A percentile compares a stretch with the other conserved stretches of the same genome.
Evolutionary conservation across 2,888 invertebrate genomes (phyloP).

Genomic region (Deilephila elpenor): DNA sequence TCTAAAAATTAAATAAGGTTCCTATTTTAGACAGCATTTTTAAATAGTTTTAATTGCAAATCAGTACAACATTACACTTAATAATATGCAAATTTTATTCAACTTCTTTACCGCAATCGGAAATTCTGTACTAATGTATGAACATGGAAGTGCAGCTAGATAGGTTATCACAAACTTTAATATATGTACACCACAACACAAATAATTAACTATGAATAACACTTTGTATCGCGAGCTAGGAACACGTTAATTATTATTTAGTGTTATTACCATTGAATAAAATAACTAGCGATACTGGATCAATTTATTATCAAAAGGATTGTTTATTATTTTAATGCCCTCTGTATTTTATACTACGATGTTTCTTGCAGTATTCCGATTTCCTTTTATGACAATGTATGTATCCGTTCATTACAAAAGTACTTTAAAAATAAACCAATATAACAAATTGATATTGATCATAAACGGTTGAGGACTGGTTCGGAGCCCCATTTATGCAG

Average conservation of each 20-base stretch:
- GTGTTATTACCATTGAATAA: background rate
- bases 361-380: background rate
- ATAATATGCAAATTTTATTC: slow-evolving; percentile 3
- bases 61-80: background rate
- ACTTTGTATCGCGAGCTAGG: background rate
- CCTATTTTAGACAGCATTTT: too few relatives aligned
- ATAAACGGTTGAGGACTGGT: background rate
- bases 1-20: too few relatives aligned
- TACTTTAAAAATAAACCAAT: slow-evolving; percentile 3
- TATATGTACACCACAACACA: background rate
- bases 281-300: slow-evolving; percentile 2
- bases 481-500: background rate
- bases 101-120: background rate
- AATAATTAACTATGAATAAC: slow-evolving; percentile 8
- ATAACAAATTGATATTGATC: slow-evolving; percentile 20
- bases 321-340: background rate
- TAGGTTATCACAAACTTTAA: slow-evolving; percentile 1
- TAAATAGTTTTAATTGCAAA: background rate
- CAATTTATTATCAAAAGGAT: background rate
- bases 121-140: background rate
- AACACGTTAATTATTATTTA: slow-evolving; percentile 13
- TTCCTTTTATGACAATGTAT: slow-evolving; percentile 8
- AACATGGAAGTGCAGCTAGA: background rate
- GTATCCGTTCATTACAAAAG: slow-evolving; percentile 8
- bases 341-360: background rate